phyloP scores from a whole-genome alignment of 2,113 vertebrate genomes.

The Cnemophilus loriae region DNA sequence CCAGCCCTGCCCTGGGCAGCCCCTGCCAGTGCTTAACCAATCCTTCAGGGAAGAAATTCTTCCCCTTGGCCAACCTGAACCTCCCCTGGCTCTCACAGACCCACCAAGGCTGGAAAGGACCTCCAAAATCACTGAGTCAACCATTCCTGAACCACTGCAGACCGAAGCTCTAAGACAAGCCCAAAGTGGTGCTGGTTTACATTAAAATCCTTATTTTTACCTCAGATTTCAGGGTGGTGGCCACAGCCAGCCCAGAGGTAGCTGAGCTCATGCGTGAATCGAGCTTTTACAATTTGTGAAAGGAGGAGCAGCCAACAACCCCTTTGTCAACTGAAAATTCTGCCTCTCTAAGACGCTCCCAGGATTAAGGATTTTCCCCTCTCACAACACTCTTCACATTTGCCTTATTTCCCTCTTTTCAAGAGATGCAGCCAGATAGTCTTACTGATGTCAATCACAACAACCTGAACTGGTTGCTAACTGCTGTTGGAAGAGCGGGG shows the following conservation, averaged over 20 bases:
- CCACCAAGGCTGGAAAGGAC: fast-evolving
- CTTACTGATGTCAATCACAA: background rate
- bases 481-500: background rate
- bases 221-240: background rate
- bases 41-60: background rate
- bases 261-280: background rate
- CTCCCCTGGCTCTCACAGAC: background rate
- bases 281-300: background rate
- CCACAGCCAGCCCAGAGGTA: background rate
- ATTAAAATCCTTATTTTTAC: background rate
- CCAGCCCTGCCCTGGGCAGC: background rate
- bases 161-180: background rate
- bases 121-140: background rate
- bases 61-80: background rate
- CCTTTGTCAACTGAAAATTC: background rate
- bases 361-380: background rate
- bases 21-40: background rate
- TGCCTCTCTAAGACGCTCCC: background rate
- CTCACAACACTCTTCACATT: background rate
- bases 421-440: background rate
- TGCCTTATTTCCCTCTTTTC: background rate
- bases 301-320: background rate
- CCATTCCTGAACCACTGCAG: background rate
- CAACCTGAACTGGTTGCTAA: background rate
- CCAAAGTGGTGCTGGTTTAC: background rate